Conservation (phyloP, 2,797 vertebrate species). For the Rhinella marina region DNA sequence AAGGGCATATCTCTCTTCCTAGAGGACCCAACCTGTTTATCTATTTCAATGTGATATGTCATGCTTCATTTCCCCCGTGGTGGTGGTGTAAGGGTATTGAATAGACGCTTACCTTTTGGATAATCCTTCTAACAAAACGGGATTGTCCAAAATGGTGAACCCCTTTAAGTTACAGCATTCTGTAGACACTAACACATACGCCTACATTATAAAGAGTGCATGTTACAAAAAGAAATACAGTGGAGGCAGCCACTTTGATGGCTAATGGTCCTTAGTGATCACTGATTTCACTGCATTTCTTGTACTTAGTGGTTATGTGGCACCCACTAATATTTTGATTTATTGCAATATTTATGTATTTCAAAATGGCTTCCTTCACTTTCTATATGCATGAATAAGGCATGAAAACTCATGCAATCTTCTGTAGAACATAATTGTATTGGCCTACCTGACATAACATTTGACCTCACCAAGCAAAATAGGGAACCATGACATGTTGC, state of each 20-base stretch:
- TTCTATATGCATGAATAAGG: not conserved
- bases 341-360: no score
- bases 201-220: not conserved
- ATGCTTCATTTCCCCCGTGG: no score
- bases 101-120: not conserved
- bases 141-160: not conserved
- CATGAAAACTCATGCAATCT: not conserved
- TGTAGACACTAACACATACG: not conserved
- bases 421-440: not conserved
- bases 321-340: not conserved
- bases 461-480: not conserved
- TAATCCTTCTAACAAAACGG: not conserved
- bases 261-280: no score
- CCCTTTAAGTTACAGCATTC: not conserved
- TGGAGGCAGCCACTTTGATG: not conserved
- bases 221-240: not conserved
- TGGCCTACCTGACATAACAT: not conserved
- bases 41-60: no score
- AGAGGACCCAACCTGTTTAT: not conserved
- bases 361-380: conserved; percentile 6
- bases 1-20: not conserved
- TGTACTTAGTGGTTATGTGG: not conserved
- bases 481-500: not conserved
- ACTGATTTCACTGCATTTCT: no score
- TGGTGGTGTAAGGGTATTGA: no score